Percentiles rank a stretch among this genome's conserved stretches.
These are phyloP conservation scores for Amiota communis DNA, from an alignment of 2,888 invertebrate genomes.

Conservation along the genomic window DNA sequence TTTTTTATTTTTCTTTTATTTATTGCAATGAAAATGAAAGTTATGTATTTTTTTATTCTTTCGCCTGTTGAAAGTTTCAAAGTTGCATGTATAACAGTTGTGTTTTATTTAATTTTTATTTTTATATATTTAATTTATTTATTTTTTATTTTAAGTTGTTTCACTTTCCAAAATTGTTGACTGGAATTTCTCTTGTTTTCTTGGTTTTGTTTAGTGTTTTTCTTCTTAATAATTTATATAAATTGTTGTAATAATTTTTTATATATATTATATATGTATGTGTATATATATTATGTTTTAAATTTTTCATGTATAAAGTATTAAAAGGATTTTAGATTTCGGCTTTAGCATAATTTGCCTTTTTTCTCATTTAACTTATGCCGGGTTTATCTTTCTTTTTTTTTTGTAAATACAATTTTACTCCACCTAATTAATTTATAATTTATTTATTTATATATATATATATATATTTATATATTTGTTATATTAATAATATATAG, in stretches of 20 bases:
- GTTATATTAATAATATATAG: conserved; percentile 51
- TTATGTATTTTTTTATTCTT: not conserved
- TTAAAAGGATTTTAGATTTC: conserved; percentile 64
- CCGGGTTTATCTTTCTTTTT: conserved; percentile 21
- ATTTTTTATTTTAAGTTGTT: conserved; percentile 26
- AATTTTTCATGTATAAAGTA: conserved; percentile 66
- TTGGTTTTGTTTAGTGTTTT: conserved; percentile 19
- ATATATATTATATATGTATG: conserved; percentile 26
- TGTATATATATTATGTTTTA: conserved; percentile 52
- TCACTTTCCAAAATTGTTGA: not conserved
- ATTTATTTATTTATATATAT: conserved; percentile 51
- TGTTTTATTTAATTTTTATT: not conserved
- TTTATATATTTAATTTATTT: conserved; percentile 31
- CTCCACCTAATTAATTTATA: conserved; percentile 44
- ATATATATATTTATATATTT: conserved; percentile 48
- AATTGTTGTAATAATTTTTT: conserved; percentile 13
- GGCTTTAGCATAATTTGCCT: conserved; percentile 38
- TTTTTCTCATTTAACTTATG: conserved; percentile 21
- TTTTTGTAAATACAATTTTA: conserved; percentile 68
- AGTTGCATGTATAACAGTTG: conserved; percentile 21
- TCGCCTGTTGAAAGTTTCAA: not conserved
- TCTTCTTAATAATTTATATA: conserved; percentile 31
- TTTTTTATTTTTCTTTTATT: not conserved
- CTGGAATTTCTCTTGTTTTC: conserved; percentile 10
- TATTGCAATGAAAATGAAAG: conserved; percentile 13